Base-by-base conservation (phyloP, 2,797 vertebrate genomes). In the Etheostoma nigrum region DNA sequence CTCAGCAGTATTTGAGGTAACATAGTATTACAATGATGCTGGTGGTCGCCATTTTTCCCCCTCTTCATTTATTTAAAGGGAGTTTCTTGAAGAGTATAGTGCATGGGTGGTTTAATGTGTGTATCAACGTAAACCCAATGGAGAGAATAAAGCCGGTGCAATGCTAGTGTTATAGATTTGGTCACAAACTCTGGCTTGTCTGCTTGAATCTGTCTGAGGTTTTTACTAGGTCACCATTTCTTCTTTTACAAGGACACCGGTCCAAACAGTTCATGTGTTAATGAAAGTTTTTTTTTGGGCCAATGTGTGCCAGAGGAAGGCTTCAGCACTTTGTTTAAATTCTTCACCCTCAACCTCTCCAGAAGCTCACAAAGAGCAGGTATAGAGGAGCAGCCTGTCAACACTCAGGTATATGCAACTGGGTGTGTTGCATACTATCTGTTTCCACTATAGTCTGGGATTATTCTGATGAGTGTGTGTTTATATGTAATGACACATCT, bases 241-340 rank as follows among this genome's bases (percentile, higher is more conserved):
- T 68, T 62, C 13, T 59, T 75, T 85, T 78, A 85, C 89, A 82
- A 91, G 87, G 87, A 79, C 85, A 76, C 61, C 25, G 47, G 44
- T 71, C 54, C 42, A 74, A 66, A 67, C 53, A 12, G 3, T 67
- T 77, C 78, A 36, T 78, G 84, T 84, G 89, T 83, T 84, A 83
- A 81, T 68, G 69, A 90, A 86, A 83, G 78, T 36, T 57, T 84
- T 30, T 30, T 83, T 86, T 84, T 53, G 74, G 72, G 36, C 51
- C 36, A 59, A 53, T 63, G 62, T 1, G 9, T 16, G 68, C 65
- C 68, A 81, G 67, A 86, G 85, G 86, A 91, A 83, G 82, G 79
- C 70, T 84, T 85, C 54, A 74, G 69, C 62, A 73, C 62, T 76
- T 77, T 59, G 58, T 67, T 76, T 71, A 74, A 84, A 88, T 82